Percentiles rank a stretch among this genome's conserved stretches.
Evolutionary conservation across 2,797 vertebrate species (phyloP).

Genomic region (Antennarius maculatus): DNA sequence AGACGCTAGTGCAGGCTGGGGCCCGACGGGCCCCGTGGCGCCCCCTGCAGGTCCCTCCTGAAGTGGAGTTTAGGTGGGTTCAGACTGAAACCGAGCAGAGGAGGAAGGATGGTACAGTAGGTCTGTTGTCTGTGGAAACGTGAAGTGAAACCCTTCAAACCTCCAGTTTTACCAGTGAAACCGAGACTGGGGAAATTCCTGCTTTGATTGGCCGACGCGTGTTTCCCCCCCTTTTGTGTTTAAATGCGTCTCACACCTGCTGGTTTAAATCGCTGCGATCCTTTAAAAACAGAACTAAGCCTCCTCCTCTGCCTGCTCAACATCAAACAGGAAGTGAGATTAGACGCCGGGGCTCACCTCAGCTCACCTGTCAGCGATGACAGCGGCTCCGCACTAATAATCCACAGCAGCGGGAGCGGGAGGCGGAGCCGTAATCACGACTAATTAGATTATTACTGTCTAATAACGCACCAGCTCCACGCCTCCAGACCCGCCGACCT

Average conservation of each 20-base stretch:
- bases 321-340: slow-evolving; percentile 79
- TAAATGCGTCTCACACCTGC: slow-evolving; percentile 15
- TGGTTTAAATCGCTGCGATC: slow-evolving; percentile 17
- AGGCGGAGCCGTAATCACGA: no score
- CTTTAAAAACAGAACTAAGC: slow-evolving; percentile 54
- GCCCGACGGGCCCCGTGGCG: no score
- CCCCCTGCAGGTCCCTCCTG: no score
- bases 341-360: slow-evolving; percentile 45
- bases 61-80: no score
- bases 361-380: slow-evolving; percentile 53
- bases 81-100: background rate
- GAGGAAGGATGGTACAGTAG: slow-evolving; percentile 2
- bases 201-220: no score
- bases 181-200: no score
- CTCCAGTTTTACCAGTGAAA: no score
- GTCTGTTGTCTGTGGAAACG: slow-evolving; percentile 37
- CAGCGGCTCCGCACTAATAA: slow-evolving; percentile 7
- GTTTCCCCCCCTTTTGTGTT: no score
- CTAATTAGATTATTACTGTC: no score
- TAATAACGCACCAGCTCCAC: no score
- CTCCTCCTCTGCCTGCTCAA: slow-evolving; percentile 37
- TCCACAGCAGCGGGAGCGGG: background rate
- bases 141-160: slow-evolving; percentile 62
- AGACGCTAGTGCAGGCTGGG: no score
- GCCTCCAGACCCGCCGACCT: background rate